Evolutionary conservation across 1,140 invertebrate genomes (phyloP), one percentile per base, ranked within the genome.

Genomic region (Procambarus clarkii): DNA sequence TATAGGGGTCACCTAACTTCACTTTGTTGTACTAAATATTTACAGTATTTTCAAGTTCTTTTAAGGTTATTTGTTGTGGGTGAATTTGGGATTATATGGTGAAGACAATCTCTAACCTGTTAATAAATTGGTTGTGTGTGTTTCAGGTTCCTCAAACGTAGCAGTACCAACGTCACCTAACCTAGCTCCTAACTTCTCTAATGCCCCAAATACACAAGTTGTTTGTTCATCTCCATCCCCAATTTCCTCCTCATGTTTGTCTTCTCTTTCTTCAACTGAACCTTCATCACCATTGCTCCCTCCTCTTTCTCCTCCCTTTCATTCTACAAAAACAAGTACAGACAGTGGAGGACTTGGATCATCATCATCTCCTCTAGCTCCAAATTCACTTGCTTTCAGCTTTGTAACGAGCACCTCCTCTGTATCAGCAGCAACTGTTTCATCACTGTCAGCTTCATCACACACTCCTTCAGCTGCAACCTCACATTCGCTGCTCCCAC

Each of bases 131-230:
- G 3, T 15, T 44, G 4, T 87, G 11, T 82, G 48, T 82, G 44
- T 92, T 92, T 88, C 91, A 92, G 91, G 86, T 88, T 88, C 85
- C 85, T 92, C 91, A 92, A 83, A 92, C 91, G 78, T 92, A 92
- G 91, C 86, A 92, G 91, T 79, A 76, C 85, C 85, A 64, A 48
- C 91, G 50, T 64, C 81, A 76, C 86, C 91, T 71, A 84, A 83
- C 86, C 74, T 88, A 88, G 80, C 80, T 69, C 81, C 76, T 64
- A 86, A 86, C 60, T 48, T 71, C 90, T 86, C 90, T 77, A 80
- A 50, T 71, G 80, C 74, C 86, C 74, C 80, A 83, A 50, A 77
- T 69, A 88, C 86, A 82, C 89, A 84, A 46, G 54, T 46, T 74
- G 60, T 82, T 60, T 78, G 77, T 82, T 74, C 84, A 44, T 82